Conservation (phyloP, 1,140 invertebrate genomes). For the Branchinecta lynchi region DNA sequence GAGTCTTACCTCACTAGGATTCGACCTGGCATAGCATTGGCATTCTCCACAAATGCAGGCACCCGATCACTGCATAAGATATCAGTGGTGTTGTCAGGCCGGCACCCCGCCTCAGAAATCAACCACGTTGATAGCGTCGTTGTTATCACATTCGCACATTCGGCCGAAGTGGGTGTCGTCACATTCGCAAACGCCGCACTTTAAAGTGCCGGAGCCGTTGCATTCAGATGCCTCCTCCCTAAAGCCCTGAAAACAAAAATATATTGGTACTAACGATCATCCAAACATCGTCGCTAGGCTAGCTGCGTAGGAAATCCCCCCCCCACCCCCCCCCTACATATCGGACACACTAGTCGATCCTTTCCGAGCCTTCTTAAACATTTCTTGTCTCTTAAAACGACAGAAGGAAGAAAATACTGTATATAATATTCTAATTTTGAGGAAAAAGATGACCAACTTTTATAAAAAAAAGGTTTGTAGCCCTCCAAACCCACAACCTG, state of each 20-base stretch:
- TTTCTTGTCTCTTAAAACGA: too few relatives aligned
- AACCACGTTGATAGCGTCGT: slow-evolving; percentile 28
- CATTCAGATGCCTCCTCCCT: slow-evolving; percentile 33
- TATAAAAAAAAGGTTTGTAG: too few relatives aligned
- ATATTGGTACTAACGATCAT: background rate
- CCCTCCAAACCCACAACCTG: too few relatives aligned
- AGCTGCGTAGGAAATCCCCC: too few relatives aligned
- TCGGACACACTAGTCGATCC: too few relatives aligned
- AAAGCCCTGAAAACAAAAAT: slow-evolving; percentile 29
- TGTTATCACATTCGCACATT: slow-evolving; percentile 63
- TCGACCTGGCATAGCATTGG: slow-evolving; percentile 44
- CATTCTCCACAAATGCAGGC: slow-evolving; percentile 65
- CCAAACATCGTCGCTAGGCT: too few relatives aligned
- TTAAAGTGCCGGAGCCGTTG: slow-evolving; percentile 46
- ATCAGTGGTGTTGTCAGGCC: slow-evolving; percentile 49
- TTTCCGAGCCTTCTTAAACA: too few relatives aligned
- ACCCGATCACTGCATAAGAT: slow-evolving; percentile 54
- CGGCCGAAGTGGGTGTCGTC: slow-evolving; percentile 58
- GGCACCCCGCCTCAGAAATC: slow-evolving; percentile 43
- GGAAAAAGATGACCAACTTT: too few relatives aligned
- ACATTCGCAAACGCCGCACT: slow-evolving; percentile 81
- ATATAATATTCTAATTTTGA: too few relatives aligned
- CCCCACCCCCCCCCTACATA: too few relatives aligned
- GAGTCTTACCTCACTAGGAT: slow-evolving; percentile 37
- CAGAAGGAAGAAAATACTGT: too few relatives aligned